These are phyloP conservation scores for Amblyraja radiata DNA, from an alignment of 2,797 vertebrate species.

Conservation along the genomic window DNA sequence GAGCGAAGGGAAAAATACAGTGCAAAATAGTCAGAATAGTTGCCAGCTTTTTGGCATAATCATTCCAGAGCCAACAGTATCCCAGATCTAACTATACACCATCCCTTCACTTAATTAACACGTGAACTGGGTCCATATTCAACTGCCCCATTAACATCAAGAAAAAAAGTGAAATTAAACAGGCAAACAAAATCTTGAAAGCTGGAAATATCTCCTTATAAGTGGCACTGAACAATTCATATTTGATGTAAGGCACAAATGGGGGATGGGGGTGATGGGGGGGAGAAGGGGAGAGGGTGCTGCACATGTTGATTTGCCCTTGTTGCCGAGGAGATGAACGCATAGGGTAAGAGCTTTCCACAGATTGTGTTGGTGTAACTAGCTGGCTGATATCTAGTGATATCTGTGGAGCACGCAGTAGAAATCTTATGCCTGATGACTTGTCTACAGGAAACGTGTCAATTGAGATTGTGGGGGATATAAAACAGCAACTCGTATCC, in stretches of 20 bases:
- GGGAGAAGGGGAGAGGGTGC: not conserved
- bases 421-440: not conserved
- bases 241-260: not conserved
- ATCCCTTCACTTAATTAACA: not conserved
- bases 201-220: not conserved
- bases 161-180: not conserved
- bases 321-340: not conserved
- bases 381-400: not conserved
- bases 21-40: too few species aligned
- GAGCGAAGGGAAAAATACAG: too few species aligned
- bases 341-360: not conserved
- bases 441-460: not conserved
- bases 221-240: not conserved
- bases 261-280: not conserved
- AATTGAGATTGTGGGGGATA: not conserved
- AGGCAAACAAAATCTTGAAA: not conserved
- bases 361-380: not conserved
- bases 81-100: not conserved
- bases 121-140: not conserved
- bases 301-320: not conserved
- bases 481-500: not conserved
- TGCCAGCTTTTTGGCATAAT: too few species aligned
- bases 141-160: not conserved
- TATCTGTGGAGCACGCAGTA: not conserved
- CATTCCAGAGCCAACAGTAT: too few species aligned